These are phyloP conservation scores for Malurus melanocephalus DNA, from an alignment of 2,113 vertebrate genomes.

Conservation along the genomic window DNA sequence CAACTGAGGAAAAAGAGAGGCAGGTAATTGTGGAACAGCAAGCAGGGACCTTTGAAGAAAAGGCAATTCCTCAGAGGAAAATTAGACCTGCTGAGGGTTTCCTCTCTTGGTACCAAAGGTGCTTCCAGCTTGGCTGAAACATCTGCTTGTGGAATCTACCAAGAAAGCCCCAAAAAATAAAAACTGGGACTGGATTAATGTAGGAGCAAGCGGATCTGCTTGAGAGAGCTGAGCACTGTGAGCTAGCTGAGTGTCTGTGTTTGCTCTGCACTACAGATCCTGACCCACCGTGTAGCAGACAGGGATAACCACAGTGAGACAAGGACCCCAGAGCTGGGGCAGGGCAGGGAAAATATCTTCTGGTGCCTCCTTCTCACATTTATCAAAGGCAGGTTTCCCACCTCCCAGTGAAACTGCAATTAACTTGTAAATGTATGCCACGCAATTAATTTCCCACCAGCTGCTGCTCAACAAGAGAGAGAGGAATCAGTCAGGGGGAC, in stretches of 20 bases:
- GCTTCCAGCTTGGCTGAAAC: not conserved
- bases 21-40: not conserved
- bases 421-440: constrained; percentile 25
- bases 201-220: not conserved
- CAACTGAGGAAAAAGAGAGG: not conserved
- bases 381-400: not conserved
- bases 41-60: not conserved
- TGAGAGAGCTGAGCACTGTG: not conserved
- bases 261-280: not conserved
- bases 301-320: not conserved
- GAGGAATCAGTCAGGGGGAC: not conserved
- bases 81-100: not conserved
- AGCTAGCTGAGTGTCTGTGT: not conserved
- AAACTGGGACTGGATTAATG: not conserved
- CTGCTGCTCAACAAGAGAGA: not conserved
- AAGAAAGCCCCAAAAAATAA: not conserved
- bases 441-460: constrained; percentile 8
- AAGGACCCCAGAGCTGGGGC: not conserved
- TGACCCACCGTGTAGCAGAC: not conserved
- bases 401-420: constrained; percentile 1
- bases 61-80: not conserved
- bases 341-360: not conserved
- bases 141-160: not conserved
- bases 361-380: not conserved
- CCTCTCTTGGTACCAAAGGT: not conserved